Base-by-base conservation (phyloP, 1,140 invertebrate genomes). In the Hyphantria cunea region DNA sequence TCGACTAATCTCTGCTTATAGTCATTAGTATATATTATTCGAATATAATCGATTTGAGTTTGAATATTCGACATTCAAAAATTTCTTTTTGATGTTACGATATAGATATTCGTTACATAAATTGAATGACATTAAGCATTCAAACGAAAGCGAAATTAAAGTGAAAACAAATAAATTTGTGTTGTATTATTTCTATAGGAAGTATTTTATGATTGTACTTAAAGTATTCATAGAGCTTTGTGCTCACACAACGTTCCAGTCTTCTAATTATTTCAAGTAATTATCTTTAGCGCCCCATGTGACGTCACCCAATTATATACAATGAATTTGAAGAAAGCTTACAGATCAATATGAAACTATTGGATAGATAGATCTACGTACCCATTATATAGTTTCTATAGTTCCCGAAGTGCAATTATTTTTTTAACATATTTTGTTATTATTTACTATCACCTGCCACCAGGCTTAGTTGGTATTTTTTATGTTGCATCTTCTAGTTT, bases 231-330 rank as follows among this genome's bases (percentile, higher is more conserved):
- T 25, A 34, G 31, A 37, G 17, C 45, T 32, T 48, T 48, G 11
- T 9, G 17, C 8, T 10, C 56, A 59, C 56, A 45, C 56, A 13
- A 50, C 56, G 49, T 59, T 59, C 56, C 17, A n/a, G 0, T 6
- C 13, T 50, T 11, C 4, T 50, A 41, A 59, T 59, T 59, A 50
- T 41, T 59, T 10, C 31, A 37, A 10, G 8, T 31, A 59, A 59
- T 49, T 33, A 56, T 47, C 10, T 15, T 34, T 10, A 64, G 33
- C 45, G 37, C 25, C n/a, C 32, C 34, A 47, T 37, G 41, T 47
- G 53, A 56, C 42, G 47, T 56, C 25, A 56, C 34, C 41, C 45
- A 45, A 55, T 47, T 56, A 14, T 17, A 56, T 31, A 45, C 45
- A 56, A 56, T 56, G 13, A 13, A 12, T 56, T 45, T 42, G 25